These are phyloP conservation scores for Acronicta aceris DNA, from an alignment of 2,888 invertebrate species.

Conservation along the genomic window DNA sequence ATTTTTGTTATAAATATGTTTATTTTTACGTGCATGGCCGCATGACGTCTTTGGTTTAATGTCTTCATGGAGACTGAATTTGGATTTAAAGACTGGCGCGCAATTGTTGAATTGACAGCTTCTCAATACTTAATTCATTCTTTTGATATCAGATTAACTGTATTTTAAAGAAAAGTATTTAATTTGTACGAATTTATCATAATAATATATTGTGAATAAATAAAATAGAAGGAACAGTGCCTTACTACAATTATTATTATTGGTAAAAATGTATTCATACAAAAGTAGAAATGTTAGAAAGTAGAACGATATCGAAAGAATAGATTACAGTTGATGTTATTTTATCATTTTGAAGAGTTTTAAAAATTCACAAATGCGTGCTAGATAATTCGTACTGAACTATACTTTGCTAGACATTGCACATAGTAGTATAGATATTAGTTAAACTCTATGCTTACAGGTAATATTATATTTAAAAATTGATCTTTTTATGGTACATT, in stretches of 20 bases:
- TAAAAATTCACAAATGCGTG: constrained; percentile 35
- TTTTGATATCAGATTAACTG: not conserved
- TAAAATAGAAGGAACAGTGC: no score
- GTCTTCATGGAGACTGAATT: constrained; percentile 63
- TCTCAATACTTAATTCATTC: constrained; percentile 3
- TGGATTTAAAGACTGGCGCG: constrained; percentile 46
- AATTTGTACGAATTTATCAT: not conserved
- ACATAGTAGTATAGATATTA: constrained; percentile 47
- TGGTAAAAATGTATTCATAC: no score
- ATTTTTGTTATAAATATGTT: constrained; percentile 52
- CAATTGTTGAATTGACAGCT: constrained; percentile 33
- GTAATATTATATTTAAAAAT: constrained; percentile 31
- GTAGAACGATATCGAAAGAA: not conserved
- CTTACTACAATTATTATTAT: no score
- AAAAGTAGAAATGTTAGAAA: no score
- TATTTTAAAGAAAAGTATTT: no score
- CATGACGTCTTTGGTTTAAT: constrained; percentile 53
- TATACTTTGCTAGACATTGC: constrained; percentile 49
- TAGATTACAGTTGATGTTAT: not conserved
- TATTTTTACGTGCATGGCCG: constrained; percentile 55
- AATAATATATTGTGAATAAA: no score
- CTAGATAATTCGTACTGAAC: constrained; percentile 44
- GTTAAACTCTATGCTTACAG: constrained; percentile 49
- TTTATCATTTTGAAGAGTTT: not conserved
- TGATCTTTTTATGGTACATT: constrained; percentile 38